Percentiles rank a stretch among this genome's conserved stretches.
Evolutionary conservation across 2,113 vertebrate genomes (phyloP).

Genomic region (Sturnus vulgaris): DNA sequence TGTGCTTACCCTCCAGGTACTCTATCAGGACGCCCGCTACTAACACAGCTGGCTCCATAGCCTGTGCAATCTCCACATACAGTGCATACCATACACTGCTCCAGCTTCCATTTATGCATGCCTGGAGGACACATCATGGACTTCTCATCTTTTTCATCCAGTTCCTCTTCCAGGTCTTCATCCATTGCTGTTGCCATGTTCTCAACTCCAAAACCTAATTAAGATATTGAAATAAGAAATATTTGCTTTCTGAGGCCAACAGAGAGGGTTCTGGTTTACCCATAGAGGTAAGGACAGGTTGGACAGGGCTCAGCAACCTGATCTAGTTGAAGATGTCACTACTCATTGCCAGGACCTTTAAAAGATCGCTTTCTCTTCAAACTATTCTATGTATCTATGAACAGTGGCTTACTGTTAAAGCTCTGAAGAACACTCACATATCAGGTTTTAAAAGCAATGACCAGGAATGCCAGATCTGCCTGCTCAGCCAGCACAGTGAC

Average conservation of each 20-base stretch:
- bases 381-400: not conserved
- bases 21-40: constrained; percentile 93
- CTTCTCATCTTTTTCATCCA: constrained; percentile 97
- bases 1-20: constrained; percentile 92
- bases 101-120: constrained; percentile 99
- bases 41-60: constrained; percentile 97
- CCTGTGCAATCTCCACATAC: constrained; percentile 98
- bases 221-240: not conserved
- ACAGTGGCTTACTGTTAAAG: not conserved
- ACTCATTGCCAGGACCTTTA: not conserved
- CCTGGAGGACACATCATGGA: constrained; percentile 98
- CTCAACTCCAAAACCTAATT: constrained; percentile 90
- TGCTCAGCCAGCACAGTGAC: not conserved
- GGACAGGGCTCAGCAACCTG: not conserved
- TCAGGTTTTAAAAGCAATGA: not conserved
- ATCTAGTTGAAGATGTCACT: not conserved
- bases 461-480: not conserved
- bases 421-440: not conserved
- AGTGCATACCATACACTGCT: constrained; percentile 99
- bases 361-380: not conserved
- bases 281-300: not conserved
- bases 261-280: not conserved
- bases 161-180: constrained; percentile 95
- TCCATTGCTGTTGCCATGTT: constrained; percentile 99
- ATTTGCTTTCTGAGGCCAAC: not conserved